Conservation (phyloP, 1,140 invertebrate genomes). For the Apis dorsata region DNA sequence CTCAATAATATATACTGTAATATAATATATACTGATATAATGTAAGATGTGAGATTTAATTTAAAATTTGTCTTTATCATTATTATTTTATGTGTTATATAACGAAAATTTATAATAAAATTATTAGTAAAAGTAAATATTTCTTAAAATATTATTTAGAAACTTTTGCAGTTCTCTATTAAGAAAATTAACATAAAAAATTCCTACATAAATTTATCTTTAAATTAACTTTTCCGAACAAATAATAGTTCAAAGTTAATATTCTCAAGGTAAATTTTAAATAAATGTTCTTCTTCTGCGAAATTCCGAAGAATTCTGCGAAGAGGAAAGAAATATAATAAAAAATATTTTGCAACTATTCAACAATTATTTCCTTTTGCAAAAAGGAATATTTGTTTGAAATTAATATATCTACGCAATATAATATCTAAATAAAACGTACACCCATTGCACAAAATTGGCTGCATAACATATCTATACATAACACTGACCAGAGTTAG, state of each 20-base stretch:
- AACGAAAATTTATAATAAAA: not conserved
- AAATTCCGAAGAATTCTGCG: no score
- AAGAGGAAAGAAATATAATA: not conserved
- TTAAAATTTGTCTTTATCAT: no score
- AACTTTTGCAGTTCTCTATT: not conserved
- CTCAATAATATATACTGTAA: no score
- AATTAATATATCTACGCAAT: not conserved
- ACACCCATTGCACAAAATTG: not conserved
- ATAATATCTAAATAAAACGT: not conserved
- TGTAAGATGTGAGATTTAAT: no score
- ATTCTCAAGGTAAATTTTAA: not conserved
- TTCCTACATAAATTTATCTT: not conserved
- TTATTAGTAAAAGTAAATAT: not conserved
- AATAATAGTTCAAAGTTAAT: not conserved
- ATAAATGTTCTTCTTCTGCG: not conserved
- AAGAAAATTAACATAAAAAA: not conserved
- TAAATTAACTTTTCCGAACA: not conserved
- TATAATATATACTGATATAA: no score
- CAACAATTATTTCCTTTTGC: not conserved
- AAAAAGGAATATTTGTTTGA: not conserved
- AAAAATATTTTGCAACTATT: not conserved
- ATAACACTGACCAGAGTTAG: not conserved
- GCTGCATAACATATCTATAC: not conserved
- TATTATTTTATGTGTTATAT: no score
- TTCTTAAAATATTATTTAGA: not conserved